Evolutionary conservation across 2,797 vertebrate genomes (phyloP).

Genomic region (Anniella stebbinsi): DNA sequence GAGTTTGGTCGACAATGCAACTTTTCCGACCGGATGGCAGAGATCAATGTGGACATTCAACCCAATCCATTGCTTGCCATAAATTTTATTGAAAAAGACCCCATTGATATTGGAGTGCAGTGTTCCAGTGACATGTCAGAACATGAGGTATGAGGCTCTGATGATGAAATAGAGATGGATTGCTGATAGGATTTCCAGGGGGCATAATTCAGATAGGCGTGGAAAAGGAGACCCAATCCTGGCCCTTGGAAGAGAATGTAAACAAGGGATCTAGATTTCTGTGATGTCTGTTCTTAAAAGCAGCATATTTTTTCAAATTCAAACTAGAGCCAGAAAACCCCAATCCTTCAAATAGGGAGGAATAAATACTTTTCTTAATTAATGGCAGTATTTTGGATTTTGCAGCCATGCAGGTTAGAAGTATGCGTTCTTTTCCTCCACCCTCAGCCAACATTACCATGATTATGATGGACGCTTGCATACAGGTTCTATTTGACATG

Average conservation of each 20-base stretch:
- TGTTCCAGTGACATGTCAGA: constrained; percentile 84
- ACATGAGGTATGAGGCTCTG: constrained; percentile 83
- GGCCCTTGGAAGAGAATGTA: background rate
- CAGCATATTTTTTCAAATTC: background rate
- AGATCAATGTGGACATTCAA: constrained; percentile 84
- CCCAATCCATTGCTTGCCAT: constrained; percentile 81
- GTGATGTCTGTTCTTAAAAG: background rate
- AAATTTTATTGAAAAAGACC: constrained; percentile 80
- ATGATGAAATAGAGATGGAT: background rate
- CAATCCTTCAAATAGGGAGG: background rate
- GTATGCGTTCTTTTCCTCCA: background rate
- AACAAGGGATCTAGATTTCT: background rate
- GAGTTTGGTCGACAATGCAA: constrained; percentile 90
- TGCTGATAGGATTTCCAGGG: background rate
- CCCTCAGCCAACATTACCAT: background rate
- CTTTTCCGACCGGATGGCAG: constrained; percentile 85
- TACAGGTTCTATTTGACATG: background rate
- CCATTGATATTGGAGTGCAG: constrained; percentile 82
- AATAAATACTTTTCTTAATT: background rate
- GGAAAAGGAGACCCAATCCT: background rate
- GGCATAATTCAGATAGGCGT: background rate
- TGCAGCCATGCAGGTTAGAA: background rate
- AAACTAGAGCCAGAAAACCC: background rate
- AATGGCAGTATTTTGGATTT: background rate
- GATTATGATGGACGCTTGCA: background rate